Base-by-base conservation (phyloP, 2,888 invertebrate species). In the Trissoscelio sp. region DNA sequence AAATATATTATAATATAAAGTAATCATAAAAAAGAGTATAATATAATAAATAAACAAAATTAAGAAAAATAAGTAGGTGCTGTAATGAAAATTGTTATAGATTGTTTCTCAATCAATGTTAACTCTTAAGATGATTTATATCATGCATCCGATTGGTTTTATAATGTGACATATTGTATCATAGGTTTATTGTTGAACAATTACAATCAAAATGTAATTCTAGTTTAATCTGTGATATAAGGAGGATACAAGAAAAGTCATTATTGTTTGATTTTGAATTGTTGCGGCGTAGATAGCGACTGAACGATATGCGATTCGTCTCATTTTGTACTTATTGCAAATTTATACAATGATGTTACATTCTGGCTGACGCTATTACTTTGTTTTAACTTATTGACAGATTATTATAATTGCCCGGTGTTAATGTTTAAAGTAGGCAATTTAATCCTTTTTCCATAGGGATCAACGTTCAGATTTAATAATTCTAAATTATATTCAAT, bases 201-300 rank as follows among this genome's bases (percentile, higher is more conserved):
- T 72, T 72, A 48, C 60, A 72, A 72, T 72, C 70, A 72, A 72
- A 72, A 72, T 51, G 39, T 60, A 60, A 72, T 24, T 58, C 69
- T 58, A 70, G 58, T 70, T 70, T 70, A 70, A 70, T 70, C 69
- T 70, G 69, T 70, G 69, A 70, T 70, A 70, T 46, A 46, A 70
- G 44, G 22, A 9, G 14, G 16, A 67, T 48, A 37, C 12, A 66
- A 46, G 42, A 37, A 44, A 24, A 37, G 24, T 22, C n/a, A 53
- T 55, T 42, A 39, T 42, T 14, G 24, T 42, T 58, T 48, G 37
- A 48, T 46, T n/a, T 37, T 48, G 37, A 48, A 64, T 48, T 48
- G 48, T 42, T 34, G 28, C 14, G 46, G 3, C 46, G 24, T 31
- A 46, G 18, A 31, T 46, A 44, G 46, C 22, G 48, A 48, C 14